Percentiles rank a stretch among this genome's conserved stretches.
Evolutionary conservation across 1,140 invertebrate genomes (phyloP).

Genomic region (Battus philenor): DNA sequence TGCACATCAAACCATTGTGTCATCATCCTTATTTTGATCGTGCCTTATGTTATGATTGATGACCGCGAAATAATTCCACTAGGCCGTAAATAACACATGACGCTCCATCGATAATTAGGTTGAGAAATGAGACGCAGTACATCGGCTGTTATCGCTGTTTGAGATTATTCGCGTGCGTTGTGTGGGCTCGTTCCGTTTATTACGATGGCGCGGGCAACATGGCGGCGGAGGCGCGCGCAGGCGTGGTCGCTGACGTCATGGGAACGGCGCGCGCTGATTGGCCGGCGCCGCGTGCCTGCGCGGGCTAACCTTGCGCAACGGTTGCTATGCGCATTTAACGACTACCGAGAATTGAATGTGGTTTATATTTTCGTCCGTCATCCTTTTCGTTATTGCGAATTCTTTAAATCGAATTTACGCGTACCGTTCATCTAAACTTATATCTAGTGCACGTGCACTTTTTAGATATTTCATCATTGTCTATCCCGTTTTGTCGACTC

Average conservation of each 20-base stretch:
- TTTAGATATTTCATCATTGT: no score
- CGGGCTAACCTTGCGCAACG: conserved; percentile 66
- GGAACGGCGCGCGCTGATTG: conserved; percentile 42
- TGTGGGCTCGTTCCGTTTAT: conserved; percentile 23
- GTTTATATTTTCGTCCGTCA: no score
- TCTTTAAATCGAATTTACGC: no score
- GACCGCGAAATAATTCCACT: conserved; percentile 11
- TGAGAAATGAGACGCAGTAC: conserved; percentile 4
- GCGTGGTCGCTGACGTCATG: conserved; percentile 70
- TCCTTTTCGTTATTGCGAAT: no score
- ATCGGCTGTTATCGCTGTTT: neutral
- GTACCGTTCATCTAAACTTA: no score
- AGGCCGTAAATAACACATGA: conserved; percentile 6
- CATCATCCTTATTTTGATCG: conserved; percentile 10
- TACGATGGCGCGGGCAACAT: conserved; percentile 32
- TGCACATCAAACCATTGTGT: conserved; percentile 23
- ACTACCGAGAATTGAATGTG: no score
- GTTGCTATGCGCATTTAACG: conserved; percentile 50
- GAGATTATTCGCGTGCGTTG: conserved; percentile 3
- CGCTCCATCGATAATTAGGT: conserved; percentile 1
- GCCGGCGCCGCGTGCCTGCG: conserved; percentile 34
- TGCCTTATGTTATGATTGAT: neutral
- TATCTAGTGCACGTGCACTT: no score
- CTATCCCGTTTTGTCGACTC: no score
- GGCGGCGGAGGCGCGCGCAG: conserved; percentile 67